Evolutionary conservation across 2,113 vertebrate species (phyloP), one percentile per base, ranked within the genome.

Genomic region (Cromileptes altivelis): DNA sequence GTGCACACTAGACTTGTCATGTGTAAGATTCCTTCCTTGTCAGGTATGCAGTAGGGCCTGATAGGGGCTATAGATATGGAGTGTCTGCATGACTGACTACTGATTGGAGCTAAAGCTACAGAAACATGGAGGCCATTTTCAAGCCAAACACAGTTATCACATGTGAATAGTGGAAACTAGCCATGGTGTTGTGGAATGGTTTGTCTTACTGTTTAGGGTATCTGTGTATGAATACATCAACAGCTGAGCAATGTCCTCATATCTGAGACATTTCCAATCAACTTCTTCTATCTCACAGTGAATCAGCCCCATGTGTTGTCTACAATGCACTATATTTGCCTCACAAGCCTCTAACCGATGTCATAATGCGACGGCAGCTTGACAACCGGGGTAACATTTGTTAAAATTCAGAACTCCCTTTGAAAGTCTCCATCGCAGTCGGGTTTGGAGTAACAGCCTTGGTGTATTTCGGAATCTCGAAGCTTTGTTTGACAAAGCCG

Each of bases 31-130:
- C 63, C 45, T 3, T 71, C 63, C 83, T 70, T 81, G 81, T 91
- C 85, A 90, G 87, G 63, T 93, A 84, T 82, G 74, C 86, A 85
- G 30, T 80, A 77, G 47, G 76, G 75, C 87, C 78, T 91, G 90
- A 85, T 80, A 40, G 56, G 57, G 68, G 82, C 80, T 79, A 80
- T 68, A 81, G 80, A 88, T 86, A 67, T 74, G n/a, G 45, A 63
- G 78, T 84, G 84, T 75, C 70, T 90, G 91, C 85, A 82, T 89
- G 92, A 81, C 81, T 88, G 89, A 25, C 56, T 78, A 71, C 85
- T 92, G 89, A 92, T 93, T 85, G 72, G 80, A 15, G 40, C 53
- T 70, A 63, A 81, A 87, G 70, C 61, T 77, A 78, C 71, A 84
- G 74, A 37, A 74, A 53, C 85, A 70, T 85, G 23, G 61, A 79